Evolutionary conservation across 2,797 vertebrate species (phyloP).

Genomic region (Phoxinus dragarum): DNA sequence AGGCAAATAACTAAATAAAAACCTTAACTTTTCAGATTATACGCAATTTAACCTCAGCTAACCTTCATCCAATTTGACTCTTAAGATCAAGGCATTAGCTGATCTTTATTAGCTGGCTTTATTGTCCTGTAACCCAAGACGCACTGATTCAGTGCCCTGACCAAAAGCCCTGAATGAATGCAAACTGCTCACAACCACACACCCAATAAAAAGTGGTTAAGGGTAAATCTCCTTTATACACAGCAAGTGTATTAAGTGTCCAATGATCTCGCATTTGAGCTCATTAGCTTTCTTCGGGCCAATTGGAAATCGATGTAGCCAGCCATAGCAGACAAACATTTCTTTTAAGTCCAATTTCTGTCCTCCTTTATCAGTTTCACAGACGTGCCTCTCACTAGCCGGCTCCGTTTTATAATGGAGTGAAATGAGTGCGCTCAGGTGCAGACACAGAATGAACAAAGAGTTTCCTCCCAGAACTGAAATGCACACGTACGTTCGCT

Average conservation of each 20-base stretch:
- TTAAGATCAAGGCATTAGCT: conserved; percentile 12
- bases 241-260: not conserved
- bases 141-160: conserved; percentile 15
- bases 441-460: conserved; percentile 8
- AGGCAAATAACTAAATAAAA: not conserved
- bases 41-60: not conserved
- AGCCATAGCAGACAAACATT: not conserved
- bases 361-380: conserved; percentile 36
- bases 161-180: not conserved
- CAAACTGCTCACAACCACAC: not conserved
- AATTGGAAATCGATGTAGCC: conserved; percentile 42
- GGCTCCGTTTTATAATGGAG: conserved; percentile 4
- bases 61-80: conserved; percentile 5
- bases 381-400: not conserved
- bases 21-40: not conserved
- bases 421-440: conserved; percentile 10
- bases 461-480: conserved; percentile 6
- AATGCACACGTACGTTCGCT: not conserved
- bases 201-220: conserved; percentile 34
- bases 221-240: conserved; percentile 28
- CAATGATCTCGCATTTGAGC: conserved; percentile 37
- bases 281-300: conserved; percentile 38
- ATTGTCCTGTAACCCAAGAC: conserved; percentile 11
- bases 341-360: conserved; percentile 30
- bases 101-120: conserved; percentile 17